A percentile compares a stretch with the other conserved stretches of the same genome.
Conservation (phyloP, 2,113 vertebrate genomes). For the Nansenia antarctica region DNA sequence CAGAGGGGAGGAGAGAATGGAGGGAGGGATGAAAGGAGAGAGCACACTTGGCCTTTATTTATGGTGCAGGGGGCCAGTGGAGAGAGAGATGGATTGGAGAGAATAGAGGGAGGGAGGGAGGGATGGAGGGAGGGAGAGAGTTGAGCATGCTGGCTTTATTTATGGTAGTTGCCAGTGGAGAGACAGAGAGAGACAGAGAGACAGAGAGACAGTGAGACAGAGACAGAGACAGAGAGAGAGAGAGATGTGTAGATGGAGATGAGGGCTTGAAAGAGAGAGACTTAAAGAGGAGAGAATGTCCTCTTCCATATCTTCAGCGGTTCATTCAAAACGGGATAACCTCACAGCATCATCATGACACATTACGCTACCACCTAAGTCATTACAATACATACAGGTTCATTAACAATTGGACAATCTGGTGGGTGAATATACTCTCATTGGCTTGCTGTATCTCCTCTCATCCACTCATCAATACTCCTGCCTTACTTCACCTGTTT, state of each 20-base stretch:
- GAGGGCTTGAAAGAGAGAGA: no score
- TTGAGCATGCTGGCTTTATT: no score
- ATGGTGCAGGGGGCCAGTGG: neutral
- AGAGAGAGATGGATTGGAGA: neutral
- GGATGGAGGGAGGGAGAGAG: constrained; percentile 43
- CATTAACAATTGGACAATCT: no score
- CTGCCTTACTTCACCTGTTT: neutral
- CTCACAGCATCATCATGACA: neutral
- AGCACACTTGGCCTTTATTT: neutral
- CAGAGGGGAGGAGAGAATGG: neutral
- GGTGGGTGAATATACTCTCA: no score
- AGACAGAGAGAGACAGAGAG: neutral
- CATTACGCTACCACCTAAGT: no score
- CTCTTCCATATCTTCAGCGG: no score
- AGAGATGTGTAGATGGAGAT: neutral
- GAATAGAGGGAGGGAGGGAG: neutral
- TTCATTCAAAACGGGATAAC: no score
- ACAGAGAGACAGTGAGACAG: constrained; percentile 15
- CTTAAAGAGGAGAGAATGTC: no score
- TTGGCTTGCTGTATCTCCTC: neutral
- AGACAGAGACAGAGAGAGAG: constrained; percentile 6
- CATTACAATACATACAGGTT: neutral
- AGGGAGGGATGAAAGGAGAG: neutral
- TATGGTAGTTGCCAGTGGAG: no score
- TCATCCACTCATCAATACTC: no score